Evolutionary conservation across 2,888 invertebrate species (phyloP).

Genomic region (Caenorhabditis becei): DNA sequence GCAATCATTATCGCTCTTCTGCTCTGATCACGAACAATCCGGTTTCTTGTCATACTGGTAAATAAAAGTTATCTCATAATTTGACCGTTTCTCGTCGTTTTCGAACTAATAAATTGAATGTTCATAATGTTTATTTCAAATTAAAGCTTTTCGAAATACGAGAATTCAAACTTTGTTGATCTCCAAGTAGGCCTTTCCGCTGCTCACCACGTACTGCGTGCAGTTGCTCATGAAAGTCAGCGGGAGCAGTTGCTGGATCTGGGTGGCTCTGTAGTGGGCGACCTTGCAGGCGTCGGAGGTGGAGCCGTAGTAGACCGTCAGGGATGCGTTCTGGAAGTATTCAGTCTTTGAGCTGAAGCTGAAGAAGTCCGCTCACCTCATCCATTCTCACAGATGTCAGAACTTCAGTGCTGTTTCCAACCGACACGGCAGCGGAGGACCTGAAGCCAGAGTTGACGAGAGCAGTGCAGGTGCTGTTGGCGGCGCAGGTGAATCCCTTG

Average conservation of each 20-base stretch:
- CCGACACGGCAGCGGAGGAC: constrained; percentile 13
- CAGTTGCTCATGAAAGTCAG: constrained; percentile 10
- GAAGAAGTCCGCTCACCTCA: not conserved
- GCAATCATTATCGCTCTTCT: not conserved
- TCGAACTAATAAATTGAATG: not conserved
- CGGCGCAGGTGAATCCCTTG: constrained; percentile 2
- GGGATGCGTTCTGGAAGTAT: constrained; percentile 9
- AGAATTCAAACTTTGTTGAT: not conserved
- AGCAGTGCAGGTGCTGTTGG: constrained; percentile 10
- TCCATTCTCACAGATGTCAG: constrained; percentile 24
- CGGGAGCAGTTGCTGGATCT: constrained; percentile 11
- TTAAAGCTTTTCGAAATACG: not conserved
- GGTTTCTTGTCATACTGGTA: not conserved
- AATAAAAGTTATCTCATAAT: not conserved
- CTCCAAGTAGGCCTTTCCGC: constrained; percentile 22
- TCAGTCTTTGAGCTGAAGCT: not conserved
- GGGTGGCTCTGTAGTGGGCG: constrained; percentile 11
- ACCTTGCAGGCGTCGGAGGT: constrained; percentile 20
- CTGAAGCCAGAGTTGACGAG: constrained; percentile 7
- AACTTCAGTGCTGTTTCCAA: not conserved
- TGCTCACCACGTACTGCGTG: constrained; percentile 25
- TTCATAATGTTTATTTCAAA: not conserved
- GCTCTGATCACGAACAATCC: not conserved
- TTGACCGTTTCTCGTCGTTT: not conserved
- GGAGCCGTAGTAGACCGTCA: constrained; percentile 24